phyloP scores from a whole-genome alignment of 2,888 invertebrate genomes.

The Melinopterus prodromus region DNA sequence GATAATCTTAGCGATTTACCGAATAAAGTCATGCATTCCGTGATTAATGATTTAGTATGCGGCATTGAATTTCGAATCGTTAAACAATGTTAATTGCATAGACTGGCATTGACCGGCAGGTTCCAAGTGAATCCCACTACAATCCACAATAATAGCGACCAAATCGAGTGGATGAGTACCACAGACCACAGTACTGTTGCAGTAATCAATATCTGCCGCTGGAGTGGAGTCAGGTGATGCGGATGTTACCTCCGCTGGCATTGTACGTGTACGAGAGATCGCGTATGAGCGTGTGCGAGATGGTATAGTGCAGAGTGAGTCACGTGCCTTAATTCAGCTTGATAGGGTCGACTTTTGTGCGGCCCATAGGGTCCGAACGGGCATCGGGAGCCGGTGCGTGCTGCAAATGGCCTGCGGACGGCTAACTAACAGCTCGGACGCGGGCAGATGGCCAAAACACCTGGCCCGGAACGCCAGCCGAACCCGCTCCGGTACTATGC shows the following conservation, averaged over 20 bases:
- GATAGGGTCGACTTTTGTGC: conserved; percentile 4
- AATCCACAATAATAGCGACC: too few relatives aligned
- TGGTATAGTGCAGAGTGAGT: neutral
- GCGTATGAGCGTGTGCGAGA: neutral
- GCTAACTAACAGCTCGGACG: conserved; percentile 25
- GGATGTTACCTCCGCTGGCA: neutral
- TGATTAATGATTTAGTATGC: too few relatives aligned
- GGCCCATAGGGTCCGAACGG: neutral
- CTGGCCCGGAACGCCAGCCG: conserved; percentile 15
- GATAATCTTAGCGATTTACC: too few relatives aligned
- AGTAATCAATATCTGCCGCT: neutral
- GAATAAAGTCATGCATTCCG: too few relatives aligned
- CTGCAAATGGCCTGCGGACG: conserved; percentile 12
- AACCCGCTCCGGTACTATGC: neutral
- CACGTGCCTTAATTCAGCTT: neutral
- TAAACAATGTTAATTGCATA: too few relatives aligned
- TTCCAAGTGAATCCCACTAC: too few relatives aligned
- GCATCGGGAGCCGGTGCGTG: conserved; percentile 4
- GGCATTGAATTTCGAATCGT: too few relatives aligned
- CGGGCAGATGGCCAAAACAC: conserved; percentile 25
- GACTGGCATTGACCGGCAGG: too few relatives aligned
- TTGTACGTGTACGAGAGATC: neutral
- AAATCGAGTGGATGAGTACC: too few relatives aligned
- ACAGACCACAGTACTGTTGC: too few relatives aligned
- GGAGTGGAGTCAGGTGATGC: neutral